Conservation (phyloP, 1,140 invertebrate genomes). For the Drosophila pruinosa region DNA sequence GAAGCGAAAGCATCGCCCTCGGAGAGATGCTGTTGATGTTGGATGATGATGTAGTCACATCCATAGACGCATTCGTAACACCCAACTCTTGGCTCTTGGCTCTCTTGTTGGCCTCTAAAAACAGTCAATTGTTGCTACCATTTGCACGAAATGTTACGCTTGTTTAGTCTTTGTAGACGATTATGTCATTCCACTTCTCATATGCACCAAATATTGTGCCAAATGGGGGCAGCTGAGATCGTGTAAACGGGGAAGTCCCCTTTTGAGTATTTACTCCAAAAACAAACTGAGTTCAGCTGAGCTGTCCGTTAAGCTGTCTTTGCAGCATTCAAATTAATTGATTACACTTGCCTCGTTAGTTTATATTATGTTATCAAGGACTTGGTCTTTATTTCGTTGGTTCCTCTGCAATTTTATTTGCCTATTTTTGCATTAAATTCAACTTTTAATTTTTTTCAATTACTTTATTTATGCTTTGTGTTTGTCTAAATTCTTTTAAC, state of each 20-base stretch:
- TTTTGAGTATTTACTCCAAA: background rate
- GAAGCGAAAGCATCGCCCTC: constrained; percentile 42
- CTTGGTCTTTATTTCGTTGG: background rate
- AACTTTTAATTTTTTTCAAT: no score
- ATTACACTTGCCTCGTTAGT: background rate
- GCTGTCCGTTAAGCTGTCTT: background rate
- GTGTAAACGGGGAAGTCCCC: background rate
- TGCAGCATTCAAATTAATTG: background rate
- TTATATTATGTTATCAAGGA: background rate
- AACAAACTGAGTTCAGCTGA: background rate
- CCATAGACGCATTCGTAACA: constrained; percentile 28
- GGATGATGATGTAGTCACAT: constrained; percentile 11
- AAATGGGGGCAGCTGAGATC: background rate
- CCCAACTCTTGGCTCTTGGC: background rate
- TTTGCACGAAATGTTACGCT: constrained; percentile 39
- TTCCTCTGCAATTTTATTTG: background rate
- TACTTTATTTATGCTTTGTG: no score
- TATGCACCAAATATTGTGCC: background rate
- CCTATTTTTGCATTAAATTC: no score
- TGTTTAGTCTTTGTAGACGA: constrained; percentile 6
- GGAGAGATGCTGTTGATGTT: constrained; percentile 24
- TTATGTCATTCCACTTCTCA: constrained; percentile 24
- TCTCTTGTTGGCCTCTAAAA: constrained; percentile 4
- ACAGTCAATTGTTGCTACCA: constrained; percentile 34
- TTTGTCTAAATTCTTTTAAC: no score